Percentiles rank a stretch among this genome's conserved stretches.
These are phyloP conservation scores for Epistrophe grossulariae DNA, from an alignment of 2,888 invertebrate species.

Conservation along the genomic window DNA sequence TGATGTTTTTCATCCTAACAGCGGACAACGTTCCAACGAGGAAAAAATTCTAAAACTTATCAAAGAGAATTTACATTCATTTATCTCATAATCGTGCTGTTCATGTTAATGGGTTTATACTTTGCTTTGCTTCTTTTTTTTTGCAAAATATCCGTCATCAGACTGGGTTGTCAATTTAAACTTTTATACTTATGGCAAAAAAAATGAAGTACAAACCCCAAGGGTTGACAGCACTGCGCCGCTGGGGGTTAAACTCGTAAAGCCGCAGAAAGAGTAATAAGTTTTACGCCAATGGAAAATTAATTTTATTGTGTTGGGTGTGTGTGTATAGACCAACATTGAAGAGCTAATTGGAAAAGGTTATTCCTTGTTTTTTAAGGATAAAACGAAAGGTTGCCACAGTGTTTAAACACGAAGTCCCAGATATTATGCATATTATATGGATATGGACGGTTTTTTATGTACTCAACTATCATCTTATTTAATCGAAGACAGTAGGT, in stretches of 20 bases:
- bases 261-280: constrained; percentile 17
- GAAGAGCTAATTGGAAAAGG: constrained; percentile 33
- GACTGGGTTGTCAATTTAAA: constrained; percentile 54
- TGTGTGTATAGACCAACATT: not conserved
- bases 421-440: too few species aligned
- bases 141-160: constrained; percentile 19
- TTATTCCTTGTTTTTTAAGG: not conserved
- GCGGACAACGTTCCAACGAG: not conserved
- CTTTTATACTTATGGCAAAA: constrained; percentile 48
- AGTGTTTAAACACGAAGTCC: too few species aligned
- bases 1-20: constrained; percentile 17
- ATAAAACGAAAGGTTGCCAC: not conserved
- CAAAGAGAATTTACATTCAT: constrained; percentile 61
- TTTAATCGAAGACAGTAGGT: too few species aligned
- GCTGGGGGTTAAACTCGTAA: constrained; percentile 6
- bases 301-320: constrained; percentile 35
- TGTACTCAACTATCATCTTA: too few species aligned
- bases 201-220: constrained; percentile 1
- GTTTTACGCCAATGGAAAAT: constrained; percentile 67
- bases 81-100: constrained; percentile 67
- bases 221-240: constrained; percentile 24
- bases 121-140: constrained; percentile 18
- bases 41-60: constrained; percentile 47
- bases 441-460: too few species aligned
- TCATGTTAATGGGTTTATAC: constrained; percentile 57